phyloP scores from a whole-genome alignment of 2,888 invertebrate genomes.

The Zelleria hepariella region DNA sequence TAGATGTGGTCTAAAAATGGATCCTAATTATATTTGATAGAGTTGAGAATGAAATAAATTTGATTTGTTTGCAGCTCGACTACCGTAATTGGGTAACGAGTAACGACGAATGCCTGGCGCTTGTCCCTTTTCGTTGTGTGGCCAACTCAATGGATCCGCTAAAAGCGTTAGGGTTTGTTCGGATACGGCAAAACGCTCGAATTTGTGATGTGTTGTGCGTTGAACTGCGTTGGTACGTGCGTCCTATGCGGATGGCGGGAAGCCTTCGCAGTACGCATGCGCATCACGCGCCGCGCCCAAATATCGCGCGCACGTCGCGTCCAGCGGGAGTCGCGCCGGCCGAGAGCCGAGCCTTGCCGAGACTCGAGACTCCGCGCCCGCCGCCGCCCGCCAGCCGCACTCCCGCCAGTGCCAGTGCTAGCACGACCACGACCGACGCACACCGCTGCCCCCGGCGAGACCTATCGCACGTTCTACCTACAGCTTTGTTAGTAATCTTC shows the following conservation, averaged over 20 bases:
- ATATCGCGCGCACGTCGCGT: conserved; percentile 9
- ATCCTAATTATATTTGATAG: too few relatives aligned
- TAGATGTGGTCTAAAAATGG: too few relatives aligned
- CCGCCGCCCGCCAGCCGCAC: background rate
- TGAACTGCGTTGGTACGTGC: background rate
- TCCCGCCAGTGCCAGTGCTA: background rate
- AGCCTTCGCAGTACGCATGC: conserved; percentile 21
- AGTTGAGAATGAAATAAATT: too few relatives aligned
- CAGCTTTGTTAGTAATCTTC: background rate
- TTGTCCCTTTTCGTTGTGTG: too few relatives aligned
- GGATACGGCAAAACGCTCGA: conserved; percentile 6
- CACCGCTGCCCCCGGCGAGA: background rate
- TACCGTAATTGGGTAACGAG: too few relatives aligned
- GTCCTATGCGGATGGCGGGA: background rate
- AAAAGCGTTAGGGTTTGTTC: too few relatives aligned
- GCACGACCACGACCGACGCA: background rate
- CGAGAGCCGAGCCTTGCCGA: background rate
- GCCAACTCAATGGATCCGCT: too few relatives aligned
- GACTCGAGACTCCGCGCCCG: background rate
- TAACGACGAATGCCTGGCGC: too few relatives aligned
- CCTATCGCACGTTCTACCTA: background rate
- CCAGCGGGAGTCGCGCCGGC: background rate
- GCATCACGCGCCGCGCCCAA: conserved; percentile 23
- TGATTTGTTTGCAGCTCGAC: too few relatives aligned
- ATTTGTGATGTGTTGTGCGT: too few relatives aligned